Base-by-base conservation (phyloP, 2,113 vertebrate genomes). In the Camelus dromedarius region DNA sequence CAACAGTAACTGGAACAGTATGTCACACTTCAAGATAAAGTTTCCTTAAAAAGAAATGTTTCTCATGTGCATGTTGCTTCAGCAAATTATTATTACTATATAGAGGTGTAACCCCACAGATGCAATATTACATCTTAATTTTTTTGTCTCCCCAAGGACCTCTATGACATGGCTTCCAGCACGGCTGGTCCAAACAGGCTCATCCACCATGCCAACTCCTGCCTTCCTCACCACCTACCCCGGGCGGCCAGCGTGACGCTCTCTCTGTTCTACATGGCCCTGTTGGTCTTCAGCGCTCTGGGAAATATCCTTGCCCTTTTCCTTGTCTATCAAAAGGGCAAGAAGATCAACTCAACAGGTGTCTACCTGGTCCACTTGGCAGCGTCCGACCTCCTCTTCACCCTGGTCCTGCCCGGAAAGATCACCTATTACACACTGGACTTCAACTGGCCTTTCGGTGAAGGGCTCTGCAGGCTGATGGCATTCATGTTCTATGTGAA, bases 371-470 rank as follows among this genome's bases (percentile, higher is more conserved):
- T 98, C 93, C 99, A 99, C 92, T 98, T 99, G 58, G 99, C 99
- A 0, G 91, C 99, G 32, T 99, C 99, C 0, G 99, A 99, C 11
- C 97, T 98, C 75, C 98, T 99, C 66, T 99, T 99, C 96, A 99
- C 99, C 0, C 91, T 99, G 69, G 98, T 98, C 0, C 97, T 99
- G 83, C 99, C 99, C 0, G 98, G 98, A 22, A 98, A 99, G 96
- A 99, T 99, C 0, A 93, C 96, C 26, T 99, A 99, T 93, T 99
- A 99, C 35, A 88, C 98, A 50, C 97, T 98, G 58, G 98, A 98
- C 75, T 99, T 98, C 26, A 97, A 99, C 97, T 99, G 99, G 99
- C 99, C 99, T 12, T 99, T 99, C 0, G 98, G 99, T 7, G 99
- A 99, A 46, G 67, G 98, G 48, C 96, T 98, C 64, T 99, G 99